phyloP scores from a whole-genome alignment of 2,797 vertebrate species.

The Coccyzus lansbergi region DNA sequence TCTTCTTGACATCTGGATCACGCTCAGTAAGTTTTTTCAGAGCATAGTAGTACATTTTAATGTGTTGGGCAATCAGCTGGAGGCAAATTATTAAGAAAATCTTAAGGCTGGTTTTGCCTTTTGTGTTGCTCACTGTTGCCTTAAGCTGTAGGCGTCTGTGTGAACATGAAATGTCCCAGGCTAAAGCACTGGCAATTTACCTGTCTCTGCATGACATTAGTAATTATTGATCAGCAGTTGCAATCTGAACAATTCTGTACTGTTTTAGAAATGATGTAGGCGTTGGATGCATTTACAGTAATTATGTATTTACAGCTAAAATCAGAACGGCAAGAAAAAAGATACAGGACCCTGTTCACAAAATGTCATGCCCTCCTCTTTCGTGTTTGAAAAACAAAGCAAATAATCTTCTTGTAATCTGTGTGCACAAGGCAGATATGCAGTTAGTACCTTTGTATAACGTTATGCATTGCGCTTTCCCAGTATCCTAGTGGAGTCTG shows the following conservation, averaged over 20 bases:
- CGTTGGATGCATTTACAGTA: constrained; percentile 42
- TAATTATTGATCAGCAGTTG: constrained; percentile 70
- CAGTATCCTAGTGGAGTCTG: neutral
- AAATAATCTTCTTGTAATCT: neutral
- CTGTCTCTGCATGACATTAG: constrained; percentile 56
- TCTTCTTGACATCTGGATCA: neutral
- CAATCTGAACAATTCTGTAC: constrained; percentile 32
- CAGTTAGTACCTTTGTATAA: neutral
- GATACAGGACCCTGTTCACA: neutral
- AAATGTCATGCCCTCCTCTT: constrained; percentile 1
- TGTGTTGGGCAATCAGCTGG: constrained; percentile 26
- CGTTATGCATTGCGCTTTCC: neutral
- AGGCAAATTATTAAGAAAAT: constrained; percentile 39
- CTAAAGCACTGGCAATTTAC: constrained; percentile 65
- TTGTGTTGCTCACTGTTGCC: constrained; percentile 26
- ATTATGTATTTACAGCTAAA: constrained; percentile 57
- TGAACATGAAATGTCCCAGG: constrained; percentile 53
- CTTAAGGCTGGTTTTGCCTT: constrained; percentile 21
- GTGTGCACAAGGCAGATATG: neutral
- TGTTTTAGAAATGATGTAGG: constrained; percentile 9
- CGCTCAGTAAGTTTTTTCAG: neutral
- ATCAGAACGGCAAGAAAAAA: constrained; percentile 32
- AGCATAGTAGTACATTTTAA: neutral
- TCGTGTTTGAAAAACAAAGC: constrained; percentile 16
- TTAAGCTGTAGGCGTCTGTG: constrained; percentile 47